These are phyloP conservation scores for Cyrtorhinus lividipennis DNA, from an alignment of 1,140 invertebrate species.

Conservation along the genomic window DNA sequence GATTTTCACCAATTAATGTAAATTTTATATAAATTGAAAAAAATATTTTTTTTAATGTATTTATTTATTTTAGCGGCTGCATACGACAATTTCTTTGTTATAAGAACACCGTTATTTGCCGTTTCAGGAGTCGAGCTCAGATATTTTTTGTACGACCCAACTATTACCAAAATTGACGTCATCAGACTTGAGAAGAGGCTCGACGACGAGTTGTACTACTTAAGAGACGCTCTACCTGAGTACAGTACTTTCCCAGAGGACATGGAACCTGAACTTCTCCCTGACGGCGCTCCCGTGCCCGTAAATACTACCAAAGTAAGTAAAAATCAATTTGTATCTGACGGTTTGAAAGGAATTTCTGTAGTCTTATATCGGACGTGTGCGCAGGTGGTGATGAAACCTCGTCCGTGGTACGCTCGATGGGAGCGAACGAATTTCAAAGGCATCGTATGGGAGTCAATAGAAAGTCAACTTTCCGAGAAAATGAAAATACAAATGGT, in stretches of 20 bases:
- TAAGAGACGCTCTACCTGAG: slow-evolving; percentile 84
- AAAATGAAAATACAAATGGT: slow-evolving; percentile 42
- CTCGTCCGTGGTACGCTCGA: slow-evolving; percentile 65
- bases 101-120: background rate
- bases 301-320: slow-evolving; percentile 77
- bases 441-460: slow-evolving; percentile 47
- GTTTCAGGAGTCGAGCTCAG: slow-evolving; percentile 62
- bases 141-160: slow-evolving; percentile 91
- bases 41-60: too few species aligned
- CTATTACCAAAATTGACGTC: slow-evolving; percentile 77
- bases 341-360: background rate
- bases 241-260: slow-evolving; percentile 88
- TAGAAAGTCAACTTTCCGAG: slow-evolving; percentile 41
- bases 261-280: slow-evolving; percentile 68
- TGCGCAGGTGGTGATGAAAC: slow-evolving; percentile 60
- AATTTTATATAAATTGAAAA: too few species aligned
- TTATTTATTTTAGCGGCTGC: background rate
- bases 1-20: too few species aligned
- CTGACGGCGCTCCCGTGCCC: slow-evolving; percentile 64
- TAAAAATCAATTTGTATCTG: slow-evolving; percentile 2
- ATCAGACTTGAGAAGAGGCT: slow-evolving; percentile 82
- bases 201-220: slow-evolving; percentile 77
- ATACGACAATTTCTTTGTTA: background rate
- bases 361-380: too few species aligned
- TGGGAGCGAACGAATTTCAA: slow-evolving; percentile 72